These are phyloP conservation scores for Trichogramma dendrolimi DNA, from an alignment of 2,888 invertebrate genomes.

Conservation along the genomic window DNA sequence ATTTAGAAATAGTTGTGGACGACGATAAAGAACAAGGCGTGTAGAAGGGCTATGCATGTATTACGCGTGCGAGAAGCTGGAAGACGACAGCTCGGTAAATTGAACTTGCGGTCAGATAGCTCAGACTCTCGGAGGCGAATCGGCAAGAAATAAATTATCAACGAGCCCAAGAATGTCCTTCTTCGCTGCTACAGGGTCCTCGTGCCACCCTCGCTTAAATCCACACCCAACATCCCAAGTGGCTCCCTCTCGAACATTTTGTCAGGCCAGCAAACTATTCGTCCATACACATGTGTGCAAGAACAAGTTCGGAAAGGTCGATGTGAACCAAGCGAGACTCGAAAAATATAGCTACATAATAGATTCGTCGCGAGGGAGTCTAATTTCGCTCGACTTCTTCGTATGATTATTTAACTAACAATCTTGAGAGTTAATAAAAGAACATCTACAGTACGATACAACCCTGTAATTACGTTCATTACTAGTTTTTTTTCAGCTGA, in stretches of 20 bases:
- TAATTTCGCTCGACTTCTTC: conserved; percentile 13
- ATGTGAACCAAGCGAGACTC: conserved; percentile 15
- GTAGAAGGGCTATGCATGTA: no score
- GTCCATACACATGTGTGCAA: neutral
- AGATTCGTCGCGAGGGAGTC: conserved; percentile 17
- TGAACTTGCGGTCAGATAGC: conserved; percentile 39
- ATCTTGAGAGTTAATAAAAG: no score
- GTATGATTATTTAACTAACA: neutral
- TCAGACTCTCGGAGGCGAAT: conserved; percentile 28
- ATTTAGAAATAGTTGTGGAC: conserved; percentile 45
- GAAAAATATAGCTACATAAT: conserved; percentile 13
- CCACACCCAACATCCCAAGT: no score
- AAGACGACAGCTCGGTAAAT: conserved; percentile 31
- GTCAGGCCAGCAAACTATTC: no score
- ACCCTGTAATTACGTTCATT: no score
- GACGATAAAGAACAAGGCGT: no score
- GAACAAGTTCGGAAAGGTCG: neutral
- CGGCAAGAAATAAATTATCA: conserved; percentile 51
- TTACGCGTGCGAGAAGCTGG: conserved; percentile 14
- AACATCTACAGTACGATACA: no score
- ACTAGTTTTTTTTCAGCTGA: no score
- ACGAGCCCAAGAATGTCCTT: conserved; percentile 15
- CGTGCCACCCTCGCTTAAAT: no score
- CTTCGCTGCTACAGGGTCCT: neutral
- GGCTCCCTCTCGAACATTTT: no score